Conservation (phyloP, 2,888 invertebrate species). For the Hypomecis punctinalis region DNA sequence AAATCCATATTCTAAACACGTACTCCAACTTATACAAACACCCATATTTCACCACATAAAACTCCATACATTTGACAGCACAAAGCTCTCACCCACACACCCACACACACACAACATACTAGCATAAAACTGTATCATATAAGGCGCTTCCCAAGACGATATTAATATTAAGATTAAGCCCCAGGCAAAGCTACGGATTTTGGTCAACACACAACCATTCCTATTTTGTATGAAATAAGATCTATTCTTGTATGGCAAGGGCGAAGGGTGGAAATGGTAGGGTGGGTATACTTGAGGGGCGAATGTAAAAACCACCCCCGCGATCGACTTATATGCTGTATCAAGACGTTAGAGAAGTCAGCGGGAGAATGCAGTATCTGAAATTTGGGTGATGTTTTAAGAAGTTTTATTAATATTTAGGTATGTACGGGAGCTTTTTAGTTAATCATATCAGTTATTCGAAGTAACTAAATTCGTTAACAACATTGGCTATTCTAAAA, state of each 20-base stretch:
- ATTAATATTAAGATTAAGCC: constrained; percentile 79
- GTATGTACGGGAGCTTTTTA: no score
- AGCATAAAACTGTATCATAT: constrained; percentile 78
- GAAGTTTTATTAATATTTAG: constrained; percentile 3
- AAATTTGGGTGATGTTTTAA: constrained; percentile 30
- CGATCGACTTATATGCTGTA: constrained; percentile 85
- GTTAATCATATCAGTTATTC: no score
- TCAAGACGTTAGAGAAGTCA: constrained; percentile 69
- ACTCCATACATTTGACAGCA: constrained; percentile 39
- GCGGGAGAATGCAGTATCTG: constrained; percentile 47
- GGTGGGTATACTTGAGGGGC: constrained; percentile 77
- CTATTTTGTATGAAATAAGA: constrained; percentile 1
- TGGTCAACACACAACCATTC: constrained; percentile 24
- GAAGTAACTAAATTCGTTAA: no score
- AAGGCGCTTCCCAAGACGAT: constrained; percentile 77
- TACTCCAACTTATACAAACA: constrained; percentile 30
- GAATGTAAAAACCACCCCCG: constrained; percentile 83
- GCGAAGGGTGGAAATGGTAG: constrained; percentile 52
- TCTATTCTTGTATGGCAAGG: constrained; percentile 40
- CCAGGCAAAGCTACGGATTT: constrained; percentile 49
- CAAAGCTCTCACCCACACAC: constrained; percentile 58
- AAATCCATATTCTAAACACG: constrained; percentile 28
- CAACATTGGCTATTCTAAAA: no score
- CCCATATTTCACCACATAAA: constrained; percentile 40
- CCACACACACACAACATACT: constrained; percentile 51